A percentile compares a stretch with the other conserved stretches of the same genome.
phyloP scores from a whole-genome alignment of 1,140 invertebrate genomes.

The Atta texana region DNA sequence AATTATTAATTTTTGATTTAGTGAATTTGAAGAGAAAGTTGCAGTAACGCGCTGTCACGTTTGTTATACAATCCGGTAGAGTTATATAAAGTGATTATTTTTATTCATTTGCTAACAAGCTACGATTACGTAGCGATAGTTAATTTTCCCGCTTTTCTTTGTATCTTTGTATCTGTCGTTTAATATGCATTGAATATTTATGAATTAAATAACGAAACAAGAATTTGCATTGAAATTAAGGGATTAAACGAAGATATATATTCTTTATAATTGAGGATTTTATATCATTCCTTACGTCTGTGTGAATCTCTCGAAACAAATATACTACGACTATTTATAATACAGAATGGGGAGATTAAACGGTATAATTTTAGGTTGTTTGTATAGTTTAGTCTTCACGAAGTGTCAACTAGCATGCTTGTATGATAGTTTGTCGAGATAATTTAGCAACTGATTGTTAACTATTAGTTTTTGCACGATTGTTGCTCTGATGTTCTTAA shows the following conservation, averaged over 20 bases:
- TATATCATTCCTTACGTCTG: not conserved
- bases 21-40: slow-evolving; percentile 46
- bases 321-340: not conserved
- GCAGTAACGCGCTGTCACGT: slow-evolving; percentile 8
- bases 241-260: not conserved
- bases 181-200: not conserved
- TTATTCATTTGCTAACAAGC: slow-evolving; percentile 51
- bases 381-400: not conserved
- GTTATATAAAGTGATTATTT: slow-evolving; percentile 56
- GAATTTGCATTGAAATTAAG: not conserved
- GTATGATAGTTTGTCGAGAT: slow-evolving; percentile 14
- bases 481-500: slow-evolving; percentile 25
- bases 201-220: not conserved
- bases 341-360: slow-evolving; percentile 34
- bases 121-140: slow-evolving; percentile 34
- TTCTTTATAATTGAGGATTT: not conserved
- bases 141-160: slow-evolving; percentile 19
- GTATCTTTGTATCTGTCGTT: not conserved
- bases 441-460: slow-evolving; percentile 51
- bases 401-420: slow-evolving; percentile 31
- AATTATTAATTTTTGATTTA: slow-evolving; percentile 36
- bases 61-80: slow-evolving; percentile 47
- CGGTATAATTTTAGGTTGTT: slow-evolving; percentile 24
- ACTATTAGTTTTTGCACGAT: slow-evolving; percentile 33
- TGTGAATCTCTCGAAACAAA: slow-evolving; percentile 7